phyloP scores from a whole-genome alignment of 2,113 vertebrate species.

The Pyrgilauda ruficollis region DNA sequence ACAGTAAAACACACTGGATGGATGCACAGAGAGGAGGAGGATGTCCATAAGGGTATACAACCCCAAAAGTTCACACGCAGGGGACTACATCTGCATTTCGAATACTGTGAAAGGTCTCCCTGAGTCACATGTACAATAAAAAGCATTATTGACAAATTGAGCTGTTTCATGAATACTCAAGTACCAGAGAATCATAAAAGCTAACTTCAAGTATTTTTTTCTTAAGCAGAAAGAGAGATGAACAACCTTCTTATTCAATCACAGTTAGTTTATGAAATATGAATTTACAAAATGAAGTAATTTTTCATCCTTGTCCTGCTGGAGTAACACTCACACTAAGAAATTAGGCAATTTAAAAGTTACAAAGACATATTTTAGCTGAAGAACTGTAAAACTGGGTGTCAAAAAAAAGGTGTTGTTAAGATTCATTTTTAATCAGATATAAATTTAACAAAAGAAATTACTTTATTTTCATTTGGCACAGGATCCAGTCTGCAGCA shows the following conservation, averaged over 20 bases:
- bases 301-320: background rate
- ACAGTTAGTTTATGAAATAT: background rate
- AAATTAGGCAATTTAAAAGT: background rate
- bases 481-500: conserved; percentile 40
- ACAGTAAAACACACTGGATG: background rate
- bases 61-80: background rate
- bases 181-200: background rate
- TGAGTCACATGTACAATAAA: background rate
- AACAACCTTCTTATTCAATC: background rate
- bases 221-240: background rate
- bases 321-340: background rate
- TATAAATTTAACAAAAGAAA: conserved; percentile 35
- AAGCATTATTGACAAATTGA: background rate
- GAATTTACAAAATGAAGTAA: background rate
- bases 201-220: background rate
- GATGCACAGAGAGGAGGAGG: background rate
- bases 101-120: background rate
- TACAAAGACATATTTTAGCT: background rate
- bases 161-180: background rate
- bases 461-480: conserved; percentile 68
- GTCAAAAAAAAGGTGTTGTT: background rate
- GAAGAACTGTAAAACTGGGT: background rate
- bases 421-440: conserved; percentile 55
- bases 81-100: background rate
- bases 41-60: background rate